Evolutionary conservation across 2,113 vertebrate species (phyloP).

Genomic region (Pseudolaguvia tuberculata): DNA sequence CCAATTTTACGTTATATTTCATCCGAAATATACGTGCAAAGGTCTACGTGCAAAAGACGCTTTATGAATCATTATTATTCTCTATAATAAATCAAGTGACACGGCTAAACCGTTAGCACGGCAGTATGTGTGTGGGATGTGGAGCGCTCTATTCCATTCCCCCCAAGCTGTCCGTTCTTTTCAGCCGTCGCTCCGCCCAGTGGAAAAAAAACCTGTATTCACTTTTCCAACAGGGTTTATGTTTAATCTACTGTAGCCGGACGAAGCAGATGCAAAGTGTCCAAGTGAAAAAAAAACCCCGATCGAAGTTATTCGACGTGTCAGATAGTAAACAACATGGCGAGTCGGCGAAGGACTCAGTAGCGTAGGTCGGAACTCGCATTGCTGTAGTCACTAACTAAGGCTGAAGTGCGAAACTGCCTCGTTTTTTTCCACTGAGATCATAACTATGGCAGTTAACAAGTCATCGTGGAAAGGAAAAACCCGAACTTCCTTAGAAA

Average conservation of each 20-base stretch:
- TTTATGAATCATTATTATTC: neutral
- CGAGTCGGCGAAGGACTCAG: slow-evolving; percentile 46
- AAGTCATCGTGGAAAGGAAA: slow-evolving; percentile 6
- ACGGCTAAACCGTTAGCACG: neutral
- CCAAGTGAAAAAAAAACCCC: slow-evolving; percentile 26
- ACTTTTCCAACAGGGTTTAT: slow-evolving; percentile 40
- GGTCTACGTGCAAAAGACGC: neutral
- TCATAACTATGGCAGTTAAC: neutral
- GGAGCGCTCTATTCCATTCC: slow-evolving; percentile 25
- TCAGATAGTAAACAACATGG: slow-evolving; percentile 58
- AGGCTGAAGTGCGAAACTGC: slow-evolving; percentile 43
- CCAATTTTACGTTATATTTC: neutral
- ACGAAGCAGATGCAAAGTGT: slow-evolving; percentile 26
- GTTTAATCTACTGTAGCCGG: slow-evolving; percentile 4
- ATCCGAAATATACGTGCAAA: neutral
- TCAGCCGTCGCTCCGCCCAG: slow-evolving; percentile 51
- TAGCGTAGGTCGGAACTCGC: slow-evolving; percentile 15
- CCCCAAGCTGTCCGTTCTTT: slow-evolving; percentile 41
- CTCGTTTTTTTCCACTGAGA: neutral
- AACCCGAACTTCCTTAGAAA: slow-evolving; percentile 28
- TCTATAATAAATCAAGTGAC: neutral
- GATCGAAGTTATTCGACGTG: slow-evolving; percentile 42
- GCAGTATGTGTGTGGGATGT: neutral
- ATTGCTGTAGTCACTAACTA: slow-evolving; percentile 15
- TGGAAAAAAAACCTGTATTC: slow-evolving; percentile 23